Evolutionary conservation across 1,140 invertebrate species (phyloP), one percentile per base, ranked within the genome.

Genomic region (Drosophila auraria): DNA sequence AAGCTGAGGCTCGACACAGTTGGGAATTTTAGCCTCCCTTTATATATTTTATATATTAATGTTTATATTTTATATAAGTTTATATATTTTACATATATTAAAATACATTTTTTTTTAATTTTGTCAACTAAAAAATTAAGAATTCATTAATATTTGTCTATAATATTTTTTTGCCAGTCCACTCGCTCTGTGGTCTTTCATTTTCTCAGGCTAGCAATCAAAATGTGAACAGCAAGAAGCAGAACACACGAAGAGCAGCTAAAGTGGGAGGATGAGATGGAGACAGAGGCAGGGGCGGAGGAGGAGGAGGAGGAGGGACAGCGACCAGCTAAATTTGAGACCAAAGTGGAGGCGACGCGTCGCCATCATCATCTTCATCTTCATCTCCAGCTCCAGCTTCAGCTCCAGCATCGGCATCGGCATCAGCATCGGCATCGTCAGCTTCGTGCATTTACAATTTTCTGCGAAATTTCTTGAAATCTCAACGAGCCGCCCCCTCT

Each of bases 401-500:
- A 54, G 3, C 56, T 30, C 5, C 51, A 54, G 50, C 51, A 33
- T 9, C 36, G 12, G 36, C 36, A 33, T 11, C 73, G 47, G 40
- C 54, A 53, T 33, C 63, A 25, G 6, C 63, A 78, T 60, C 76
- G 33, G 33, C 33, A 51, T 63, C 62, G 49, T 51, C 66, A 71
- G 70, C 68, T 51, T 89, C 84, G 84, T 89, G 84, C 81, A 89
- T 89, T 89, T 82, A 89, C 84, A 89, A 89, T 89, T 89, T 89
- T 89, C 84, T 89, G 84, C 84, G 84, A 89, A 74, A 89, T 90
- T 89, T 89, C 78, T 89, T 74, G 82, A 89, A 89, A 89, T 90
- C 86, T 84, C 65, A 84, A 89, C 74, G 74, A 83, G 64, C 40
- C 54, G 49, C 54, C 62, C 62, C 64, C 69, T 45, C 40, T 58